Base-by-base conservation (phyloP, 2,888 invertebrate genomes). In the Petrolisthes cinctipes region DNA sequence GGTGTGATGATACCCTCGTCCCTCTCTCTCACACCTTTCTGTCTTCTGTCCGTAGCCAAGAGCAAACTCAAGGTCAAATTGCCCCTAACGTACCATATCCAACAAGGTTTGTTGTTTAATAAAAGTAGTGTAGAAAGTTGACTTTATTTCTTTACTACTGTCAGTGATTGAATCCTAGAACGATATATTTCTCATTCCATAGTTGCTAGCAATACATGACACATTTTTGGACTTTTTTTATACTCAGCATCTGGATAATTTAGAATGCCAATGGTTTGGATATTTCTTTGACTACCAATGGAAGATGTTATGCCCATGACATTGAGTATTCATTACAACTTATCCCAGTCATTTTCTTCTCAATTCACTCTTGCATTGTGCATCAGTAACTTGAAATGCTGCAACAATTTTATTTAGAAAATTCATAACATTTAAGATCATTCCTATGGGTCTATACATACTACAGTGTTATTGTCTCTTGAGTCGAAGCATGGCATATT, bases 71-170 rank as follows among this genome's bases (percentile, higher is more conserved):
- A 85, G 86, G 86, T 80, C 89, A 86, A 89, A 89, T 89, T 75
- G 89, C 86, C 86, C 89, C 86, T 89, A 89, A 89, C 85, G 86
- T 89, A 82, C 89, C 89, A 81, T 86, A 84, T 82, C 89, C 89
- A 86, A 89, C 89, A 83, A 89, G 89, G 89, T 89, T 89, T 85
- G 89, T 89, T 82, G 54, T 57, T 54, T 54, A 14, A 68, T 79
- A 37, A 80, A 83, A 80, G 87, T 87, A 87, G 87, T 73, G 71
- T 87, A 87, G 87, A 87, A 66, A 53, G 81, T 87, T 87, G 75
- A 73, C 75, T 80, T 73, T 87, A 80, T 73, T 87, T 83, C 80
- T 84, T 71, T n/a, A 71, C 20, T 71, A 71, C 20, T 71, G 20
- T 20, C 71, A 20, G 71, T 71, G 71, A 71, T 71, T 71, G 71